Base-by-base conservation (phyloP, 2,113 vertebrate species). In the Hemichromis elongatus region DNA sequence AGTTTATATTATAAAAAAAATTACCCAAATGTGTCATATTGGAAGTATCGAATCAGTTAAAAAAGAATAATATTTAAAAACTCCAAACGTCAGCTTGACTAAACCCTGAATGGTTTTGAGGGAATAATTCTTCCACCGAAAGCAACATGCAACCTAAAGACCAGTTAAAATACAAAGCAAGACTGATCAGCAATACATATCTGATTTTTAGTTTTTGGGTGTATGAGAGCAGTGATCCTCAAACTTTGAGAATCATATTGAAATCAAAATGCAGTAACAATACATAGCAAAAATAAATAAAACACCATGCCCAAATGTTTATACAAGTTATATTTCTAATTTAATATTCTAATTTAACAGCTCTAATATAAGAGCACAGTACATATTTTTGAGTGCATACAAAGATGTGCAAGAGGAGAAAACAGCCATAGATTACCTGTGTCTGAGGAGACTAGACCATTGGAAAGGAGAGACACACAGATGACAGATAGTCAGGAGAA, bases 371-470 rank as follows among this genome's bases (percentile, higher is more conserved):
- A 37, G 59, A 63, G 77, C 47, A 26, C 33, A 80, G 10, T 50
- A 28, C 79, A 40, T 84, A 56, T 50, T 50, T 28, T 56, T 90
- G 61, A 86, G 78, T 89, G 81, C 86, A 83, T 90, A 87, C 75
- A 84, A 75, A 84, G 82, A 90, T 83, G 86, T 88, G 83, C 52
- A 56, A 92, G 88, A 90, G 56, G 77, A 92, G 81, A 92, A 90
- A 95, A 94, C 70, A 92, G 77, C 84, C 86, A 89, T 91, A 85
- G 94, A 89, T 96, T 96, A 96, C 95, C 96, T 96, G 95, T 89
- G 82, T 96, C 96, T 90, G 96, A 94, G 92, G 96, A 95, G 88
- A 97, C 94, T 96, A 96, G 90, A 93, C 56, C 92, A 95, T 92
- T 88, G 87, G 92, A 94, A 86, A 94, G 93, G 86, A 86, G 81